Conservation (phyloP, 2,797 vertebrate species). For the Limnodromus scolopaceus region DNA sequence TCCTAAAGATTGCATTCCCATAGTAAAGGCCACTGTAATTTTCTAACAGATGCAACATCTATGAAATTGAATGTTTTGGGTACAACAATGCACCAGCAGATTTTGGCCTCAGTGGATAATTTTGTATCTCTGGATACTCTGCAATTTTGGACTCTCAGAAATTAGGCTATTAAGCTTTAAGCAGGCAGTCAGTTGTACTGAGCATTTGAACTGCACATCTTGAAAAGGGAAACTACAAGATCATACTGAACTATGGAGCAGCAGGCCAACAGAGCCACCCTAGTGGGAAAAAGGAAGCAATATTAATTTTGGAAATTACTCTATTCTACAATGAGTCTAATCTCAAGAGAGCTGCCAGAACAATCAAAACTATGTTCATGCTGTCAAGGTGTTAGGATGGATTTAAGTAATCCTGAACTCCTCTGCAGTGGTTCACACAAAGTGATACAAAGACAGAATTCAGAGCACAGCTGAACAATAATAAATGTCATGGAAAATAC, state of each 20-base stretch:
- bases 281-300: not conserved
- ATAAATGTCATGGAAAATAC: not conserved
- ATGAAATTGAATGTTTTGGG: not conserved
- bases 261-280: not conserved
- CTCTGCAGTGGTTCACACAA: not conserved
- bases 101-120: not conserved
- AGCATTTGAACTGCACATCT: not conserved
- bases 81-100: not conserved
- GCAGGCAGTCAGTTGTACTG: not conserved
- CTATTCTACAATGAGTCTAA: not conserved
- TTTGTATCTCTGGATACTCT: not conserved
- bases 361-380: not conserved
- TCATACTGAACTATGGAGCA: not conserved
- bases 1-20: not conserved
- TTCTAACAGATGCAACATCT: not conserved
- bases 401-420: constrained; percentile 14
- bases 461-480: not conserved
- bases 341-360: not conserved
- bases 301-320: constrained; percentile 20
- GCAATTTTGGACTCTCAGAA: not conserved
- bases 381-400: not conserved
- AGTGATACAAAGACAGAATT: not conserved
- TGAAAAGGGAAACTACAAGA: not conserved
- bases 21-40: not conserved
- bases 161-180: not conserved